Evolutionary conservation across 2,113 vertebrate genomes (phyloP).

Genomic region (Apeltes quadracus): DNA sequence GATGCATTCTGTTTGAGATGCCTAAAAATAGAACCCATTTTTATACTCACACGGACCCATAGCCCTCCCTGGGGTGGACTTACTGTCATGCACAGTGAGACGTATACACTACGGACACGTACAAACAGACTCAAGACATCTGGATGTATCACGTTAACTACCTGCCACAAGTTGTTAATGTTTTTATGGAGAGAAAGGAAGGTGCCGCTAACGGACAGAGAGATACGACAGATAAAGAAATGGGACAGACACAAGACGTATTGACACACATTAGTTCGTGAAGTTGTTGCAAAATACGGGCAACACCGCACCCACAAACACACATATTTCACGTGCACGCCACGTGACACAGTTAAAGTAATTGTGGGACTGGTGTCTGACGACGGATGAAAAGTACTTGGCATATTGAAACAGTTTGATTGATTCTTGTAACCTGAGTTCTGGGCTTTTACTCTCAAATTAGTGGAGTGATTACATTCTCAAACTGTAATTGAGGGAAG

Average conservation of each 20-base stretch:
- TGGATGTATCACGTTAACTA: constrained; percentile 55
- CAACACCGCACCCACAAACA: not conserved
- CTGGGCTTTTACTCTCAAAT: constrained; percentile 1
- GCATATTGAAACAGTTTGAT: not conserved
- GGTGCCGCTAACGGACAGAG: not conserved
- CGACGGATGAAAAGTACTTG: not conserved
- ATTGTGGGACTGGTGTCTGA: not conserved
- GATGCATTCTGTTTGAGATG: constrained; percentile 68
- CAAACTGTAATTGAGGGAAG: not conserved
- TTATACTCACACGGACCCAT: constrained; percentile 31
- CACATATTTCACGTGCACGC: not conserved
- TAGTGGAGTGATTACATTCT: not conserved
- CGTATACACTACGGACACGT: constrained; percentile 51
- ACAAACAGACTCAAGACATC: constrained; percentile 43
- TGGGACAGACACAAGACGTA: not conserved
- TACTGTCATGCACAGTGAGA: constrained; percentile 61
- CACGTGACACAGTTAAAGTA: not conserved
- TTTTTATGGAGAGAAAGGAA: constrained; percentile 21
- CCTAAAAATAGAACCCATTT: constrained; percentile 66
- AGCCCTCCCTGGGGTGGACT: constrained; percentile 61
- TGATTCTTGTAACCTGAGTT: not conserved
- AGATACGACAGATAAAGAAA: not conserved
- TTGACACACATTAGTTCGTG: not conserved
- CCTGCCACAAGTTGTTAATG: constrained; percentile 40
- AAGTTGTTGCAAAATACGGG: not conserved